Base-by-base conservation (phyloP, 2,888 invertebrate species). In the Lepidocyrtinus sp. region DNA sequence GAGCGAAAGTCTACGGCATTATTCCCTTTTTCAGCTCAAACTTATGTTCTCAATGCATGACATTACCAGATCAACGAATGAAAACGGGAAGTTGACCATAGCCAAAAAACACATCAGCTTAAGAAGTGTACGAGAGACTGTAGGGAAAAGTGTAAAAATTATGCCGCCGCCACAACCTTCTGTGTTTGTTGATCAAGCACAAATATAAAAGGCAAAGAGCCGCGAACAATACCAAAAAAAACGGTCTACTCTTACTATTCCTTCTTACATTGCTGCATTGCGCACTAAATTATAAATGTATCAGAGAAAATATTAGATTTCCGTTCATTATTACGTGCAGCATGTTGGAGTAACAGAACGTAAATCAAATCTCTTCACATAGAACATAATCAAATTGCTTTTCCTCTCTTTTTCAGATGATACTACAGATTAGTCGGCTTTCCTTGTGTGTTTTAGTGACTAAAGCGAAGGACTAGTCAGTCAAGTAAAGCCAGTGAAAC, bases 201-300 rank as follows among this genome's bases (percentile, higher is more conserved):
- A n/a, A n/a, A 1, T 9, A 50, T 55, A 73, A 73, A 73, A 64
- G 17, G 15, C 19, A 15, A 3, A 26, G 50, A 24, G 69, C 26
- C 50, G n/a, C 46, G 3, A 64, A 55, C 50, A n/a, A 36, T 17
- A 62, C 26, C 67, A 19, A 27, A 2, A 19, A n/a, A n/a, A n/a
- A 59, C 59, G 59, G 21, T 36, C 36, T 36, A 36, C 7, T 59
- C 59, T 21, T 21, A n/a, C n/a, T n/a, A 15, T 55, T n/a, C 55
- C 55, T 36, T 9, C 19, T 9, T 59, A 59, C 26, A 59, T 64
- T 79, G 68, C 63, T 80, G 80, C 79, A 79, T 64, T 79, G 75
- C 80, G 80, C 75, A 75, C 71, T 80, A 80, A 80, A 80, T 80
- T 80, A 80, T 80, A 75, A 67, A 80, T 80, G 80, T 80, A 75